Conservation (phyloP, 2,888 invertebrate genomes). For the Drosophila helvetica region DNA sequence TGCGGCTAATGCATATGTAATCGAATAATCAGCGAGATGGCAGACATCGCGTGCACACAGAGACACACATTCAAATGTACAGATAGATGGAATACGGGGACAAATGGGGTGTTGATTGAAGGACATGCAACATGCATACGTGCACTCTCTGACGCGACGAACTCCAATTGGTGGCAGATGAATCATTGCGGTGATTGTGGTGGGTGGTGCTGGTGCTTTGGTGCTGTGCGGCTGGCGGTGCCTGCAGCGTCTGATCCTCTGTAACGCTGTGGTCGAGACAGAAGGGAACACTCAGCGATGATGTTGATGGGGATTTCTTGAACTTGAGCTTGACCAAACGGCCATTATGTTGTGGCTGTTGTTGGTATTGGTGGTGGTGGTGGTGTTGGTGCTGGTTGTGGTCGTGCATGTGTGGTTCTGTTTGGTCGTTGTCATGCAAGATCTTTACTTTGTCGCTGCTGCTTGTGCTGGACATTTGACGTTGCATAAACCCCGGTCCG, state of each 20-base stretch:
- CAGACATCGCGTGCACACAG: neutral
- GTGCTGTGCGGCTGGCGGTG: constrained; percentile 49
- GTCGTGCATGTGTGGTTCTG: constrained; percentile 40
- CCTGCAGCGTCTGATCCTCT: constrained; percentile 12
- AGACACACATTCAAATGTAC: constrained; percentile 2
- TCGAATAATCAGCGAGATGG: neutral
- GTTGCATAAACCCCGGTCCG: constrained; percentile 52
- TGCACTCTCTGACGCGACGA: constrained; percentile 81
- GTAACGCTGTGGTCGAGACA: constrained; percentile 7
- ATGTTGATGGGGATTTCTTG: constrained; percentile 38
- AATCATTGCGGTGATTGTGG: constrained; percentile 78
- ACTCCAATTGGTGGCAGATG: constrained; percentile 77
- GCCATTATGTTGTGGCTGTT: constrained; percentile 38
- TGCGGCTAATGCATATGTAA: neutral
- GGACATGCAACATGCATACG: constrained; percentile 81
- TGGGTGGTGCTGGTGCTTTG: constrained; percentile 60
- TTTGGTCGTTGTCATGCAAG: constrained; percentile 62
- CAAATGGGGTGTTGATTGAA: constrained; percentile 34
- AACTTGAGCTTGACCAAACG: constrained; percentile 46
- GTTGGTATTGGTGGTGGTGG: constrained; percentile 36
- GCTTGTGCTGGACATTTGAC: constrained; percentile 71
- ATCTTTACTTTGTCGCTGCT: constrained; percentile 82
- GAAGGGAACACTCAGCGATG: constrained; percentile 25
- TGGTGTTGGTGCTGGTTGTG: constrained; percentile 14
- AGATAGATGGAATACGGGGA: neutral